These are phyloP conservation scores for Capromys pilorides DNA, from an alignment of 2,797 vertebrate species.

Conservation along the genomic window DNA sequence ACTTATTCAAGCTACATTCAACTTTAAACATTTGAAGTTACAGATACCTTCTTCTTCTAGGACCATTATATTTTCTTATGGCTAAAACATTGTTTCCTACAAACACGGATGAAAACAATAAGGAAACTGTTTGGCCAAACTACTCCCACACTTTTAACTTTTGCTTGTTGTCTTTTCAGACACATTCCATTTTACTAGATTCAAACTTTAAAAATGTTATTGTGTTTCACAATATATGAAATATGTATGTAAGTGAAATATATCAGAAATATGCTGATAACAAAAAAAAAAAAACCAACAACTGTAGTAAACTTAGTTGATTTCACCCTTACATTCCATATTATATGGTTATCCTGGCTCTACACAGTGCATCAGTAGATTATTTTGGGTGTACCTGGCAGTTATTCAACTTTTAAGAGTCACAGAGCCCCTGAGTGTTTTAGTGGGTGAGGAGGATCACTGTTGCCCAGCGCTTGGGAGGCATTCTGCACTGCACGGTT, in stretches of 20 bases:
- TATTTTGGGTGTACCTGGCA: conserved; percentile 11
- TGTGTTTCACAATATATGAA: conserved; percentile 37
- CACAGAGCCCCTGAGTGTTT: neutral
- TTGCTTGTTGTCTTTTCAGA: conserved; percentile 41
- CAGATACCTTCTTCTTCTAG: conserved; percentile 21
- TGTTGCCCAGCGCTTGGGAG: neutral
- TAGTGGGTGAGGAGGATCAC: neutral
- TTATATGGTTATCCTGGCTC: neutral
- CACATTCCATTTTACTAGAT: conserved; percentile 25
- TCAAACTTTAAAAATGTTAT: neutral
- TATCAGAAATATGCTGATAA: conserved; percentile 63
- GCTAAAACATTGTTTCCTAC: conserved; percentile 40
- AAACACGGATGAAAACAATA: conserved; percentile 14
- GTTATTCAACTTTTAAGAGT: neutral
- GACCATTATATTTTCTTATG: neutral
- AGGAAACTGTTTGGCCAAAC: conserved; percentile 33
- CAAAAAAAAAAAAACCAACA: conserved; percentile 55
- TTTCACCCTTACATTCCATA: neutral
- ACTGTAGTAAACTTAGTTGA: neutral
- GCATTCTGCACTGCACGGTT: neutral
- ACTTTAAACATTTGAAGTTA: conserved; percentile 15
- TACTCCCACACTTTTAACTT: conserved; percentile 56
- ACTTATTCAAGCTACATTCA: conserved; percentile 15
- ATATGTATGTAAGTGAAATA: neutral
- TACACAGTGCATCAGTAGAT: neutral